Conservation (phyloP, 2,113 vertebrate species). For the Montifringilla adamsi region DNA sequence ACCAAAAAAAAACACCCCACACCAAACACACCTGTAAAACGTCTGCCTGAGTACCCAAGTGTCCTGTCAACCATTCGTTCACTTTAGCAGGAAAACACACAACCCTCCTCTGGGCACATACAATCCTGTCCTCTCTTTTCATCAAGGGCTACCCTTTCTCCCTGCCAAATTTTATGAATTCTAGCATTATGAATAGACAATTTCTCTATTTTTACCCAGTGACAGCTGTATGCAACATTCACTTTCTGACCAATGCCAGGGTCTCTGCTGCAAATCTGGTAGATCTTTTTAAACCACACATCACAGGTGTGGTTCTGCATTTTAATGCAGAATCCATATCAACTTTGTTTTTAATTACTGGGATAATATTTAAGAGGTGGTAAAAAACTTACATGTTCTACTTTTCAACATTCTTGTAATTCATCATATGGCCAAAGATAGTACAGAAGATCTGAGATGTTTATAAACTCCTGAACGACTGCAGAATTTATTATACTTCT, state of each 20-base stretch:
- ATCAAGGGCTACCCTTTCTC: neutral
- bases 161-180: slow-evolving; percentile 39
- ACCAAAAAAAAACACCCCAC: neutral
- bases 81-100: neutral
- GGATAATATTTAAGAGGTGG: neutral
- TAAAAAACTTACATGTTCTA: neutral
- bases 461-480: neutral
- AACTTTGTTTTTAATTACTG: neutral
- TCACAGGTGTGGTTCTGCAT: slow-evolving; percentile 23
- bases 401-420: neutral
- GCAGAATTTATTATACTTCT: neutral
- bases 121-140: neutral
- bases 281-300: slow-evolving; percentile 36
- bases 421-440: neutral
- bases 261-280: neutral
- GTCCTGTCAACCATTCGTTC: neutral
- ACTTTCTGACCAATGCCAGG: slow-evolving; percentile 16
- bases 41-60: neutral
- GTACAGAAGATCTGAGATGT: neutral
- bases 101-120: neutral
- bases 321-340: neutral
- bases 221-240: slow-evolving; percentile 59
- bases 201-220: slow-evolving; percentile 26
- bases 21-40: neutral
- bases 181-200: slow-evolving; percentile 38